Evolutionary conservation across 1,140 invertebrate species (phyloP).

Genomic region (Melipona quadrifasciata): DNA sequence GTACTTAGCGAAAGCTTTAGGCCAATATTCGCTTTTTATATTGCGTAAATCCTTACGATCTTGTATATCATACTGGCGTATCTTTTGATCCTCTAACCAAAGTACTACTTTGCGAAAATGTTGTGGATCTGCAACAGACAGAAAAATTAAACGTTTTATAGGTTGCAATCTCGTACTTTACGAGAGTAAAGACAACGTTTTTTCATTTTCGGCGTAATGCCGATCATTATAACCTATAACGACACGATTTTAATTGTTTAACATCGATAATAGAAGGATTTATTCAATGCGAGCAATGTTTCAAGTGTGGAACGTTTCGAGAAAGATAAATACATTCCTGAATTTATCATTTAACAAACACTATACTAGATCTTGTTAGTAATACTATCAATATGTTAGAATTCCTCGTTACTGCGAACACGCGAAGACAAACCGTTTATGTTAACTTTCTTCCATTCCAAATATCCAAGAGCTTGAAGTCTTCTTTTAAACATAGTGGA

Average conservation of each 20-base stretch:
- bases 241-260: background rate
- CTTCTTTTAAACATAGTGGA: constrained; percentile 87
- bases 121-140: constrained; percentile 86
- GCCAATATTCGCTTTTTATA: constrained; percentile 86
- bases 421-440: constrained; percentile 79
- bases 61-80: constrained; percentile 93
- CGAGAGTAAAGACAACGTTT: background rate
- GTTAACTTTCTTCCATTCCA: constrained; percentile 86
- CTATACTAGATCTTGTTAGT: background rate
- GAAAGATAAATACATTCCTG: background rate
- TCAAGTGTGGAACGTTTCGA: background rate
- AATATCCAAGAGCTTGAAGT: constrained; percentile 89
- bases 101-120: constrained; percentile 90
- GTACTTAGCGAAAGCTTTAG: constrained; percentile 88
- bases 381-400: background rate
- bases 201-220: background rate
- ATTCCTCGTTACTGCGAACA: constrained; percentile 53
- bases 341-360: background rate
- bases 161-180: background rate
- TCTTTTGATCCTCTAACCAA: constrained; percentile 98
- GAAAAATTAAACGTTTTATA: no score
- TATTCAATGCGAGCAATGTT: no score
- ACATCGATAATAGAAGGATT: background rate
- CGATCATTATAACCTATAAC: constrained; percentile 3
- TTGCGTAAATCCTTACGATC: constrained; percentile 88